Conservation (phyloP, 2,888 invertebrate genomes). For the Pristionchus exspectatus region DNA sequence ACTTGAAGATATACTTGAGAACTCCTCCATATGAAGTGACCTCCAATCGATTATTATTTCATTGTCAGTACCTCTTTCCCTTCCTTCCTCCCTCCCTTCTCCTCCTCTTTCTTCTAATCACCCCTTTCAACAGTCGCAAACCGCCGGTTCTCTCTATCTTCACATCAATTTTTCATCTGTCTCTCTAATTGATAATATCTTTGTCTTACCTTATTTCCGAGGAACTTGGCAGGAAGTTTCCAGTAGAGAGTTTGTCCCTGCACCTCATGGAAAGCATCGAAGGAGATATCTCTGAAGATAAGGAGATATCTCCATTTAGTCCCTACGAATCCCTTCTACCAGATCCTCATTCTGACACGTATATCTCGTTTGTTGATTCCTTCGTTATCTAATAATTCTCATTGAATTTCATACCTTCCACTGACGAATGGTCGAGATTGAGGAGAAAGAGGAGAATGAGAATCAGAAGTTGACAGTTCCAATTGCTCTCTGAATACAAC, state of each 20-base stretch:
- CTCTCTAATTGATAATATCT: neutral
- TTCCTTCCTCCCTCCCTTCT: neutral
- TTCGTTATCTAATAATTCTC: neutral
- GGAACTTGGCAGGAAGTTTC: constrained; percentile 88
- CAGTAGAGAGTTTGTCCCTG: constrained; percentile 85
- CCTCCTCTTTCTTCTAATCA: neutral
- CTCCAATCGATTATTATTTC: constrained; percentile 25
- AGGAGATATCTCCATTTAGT: neutral
- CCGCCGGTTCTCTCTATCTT: neutral
- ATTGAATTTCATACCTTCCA: constrained; percentile 57
- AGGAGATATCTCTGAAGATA: constrained; percentile 62
- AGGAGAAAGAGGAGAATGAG: constrained; percentile 69
- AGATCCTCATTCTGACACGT: constrained; percentile 58
- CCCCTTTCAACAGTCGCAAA: neutral
- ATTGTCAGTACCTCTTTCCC: neutral
- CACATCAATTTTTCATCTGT: constrained; percentile 18
- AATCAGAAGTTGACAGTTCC: constrained; percentile 71
- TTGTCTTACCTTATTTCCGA: constrained; percentile 86
- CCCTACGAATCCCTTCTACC: neutral
- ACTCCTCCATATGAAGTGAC: constrained; percentile 92
- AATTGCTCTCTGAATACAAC: constrained; percentile 61
- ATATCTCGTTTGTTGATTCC: neutral
- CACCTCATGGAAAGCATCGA: constrained; percentile 69
- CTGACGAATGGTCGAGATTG: constrained; percentile 63
- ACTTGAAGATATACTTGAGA: constrained; percentile 86